Evolutionary conservation across 2,797 vertebrate species (phyloP).

Genomic region (Coccyzus lansbergi): DNA sequence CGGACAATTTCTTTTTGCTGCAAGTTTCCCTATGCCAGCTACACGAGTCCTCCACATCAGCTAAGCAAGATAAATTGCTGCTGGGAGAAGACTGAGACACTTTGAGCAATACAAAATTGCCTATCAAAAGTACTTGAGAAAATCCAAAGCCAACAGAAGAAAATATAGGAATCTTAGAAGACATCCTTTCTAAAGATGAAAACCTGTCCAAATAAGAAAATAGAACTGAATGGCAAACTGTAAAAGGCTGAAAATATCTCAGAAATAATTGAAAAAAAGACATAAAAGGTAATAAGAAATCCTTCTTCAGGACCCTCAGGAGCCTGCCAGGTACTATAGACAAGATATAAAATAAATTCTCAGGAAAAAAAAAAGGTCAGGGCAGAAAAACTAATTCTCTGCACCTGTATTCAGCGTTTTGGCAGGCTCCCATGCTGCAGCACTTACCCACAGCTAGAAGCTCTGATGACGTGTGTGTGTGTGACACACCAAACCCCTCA

Average conservation of each 20-base stretch:
- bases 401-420: neutral
- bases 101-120: neutral
- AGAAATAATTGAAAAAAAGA: neutral
- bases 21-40: neutral
- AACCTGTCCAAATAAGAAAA: neutral
- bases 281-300: neutral
- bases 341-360: neutral
- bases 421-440: neutral
- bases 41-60: neutral
- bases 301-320: neutral
- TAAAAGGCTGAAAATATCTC: neutral
- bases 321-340: neutral
- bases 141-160: neutral
- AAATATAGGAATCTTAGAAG: neutral
- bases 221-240: neutral
- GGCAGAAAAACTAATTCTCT: neutral
- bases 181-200: neutral
- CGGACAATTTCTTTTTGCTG: neutral
- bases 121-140: neutral
- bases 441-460: neutral
- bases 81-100: neutral
- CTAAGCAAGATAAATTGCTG: neutral
- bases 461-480: neutral
- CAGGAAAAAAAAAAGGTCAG: neutral
- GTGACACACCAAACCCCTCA: neutral